A percentile compares a stretch with the other conserved stretches of the same genome.
Evolutionary conservation across 2,113 vertebrate species (phyloP).

Genomic region (Bagarius yarrelli): DNA sequence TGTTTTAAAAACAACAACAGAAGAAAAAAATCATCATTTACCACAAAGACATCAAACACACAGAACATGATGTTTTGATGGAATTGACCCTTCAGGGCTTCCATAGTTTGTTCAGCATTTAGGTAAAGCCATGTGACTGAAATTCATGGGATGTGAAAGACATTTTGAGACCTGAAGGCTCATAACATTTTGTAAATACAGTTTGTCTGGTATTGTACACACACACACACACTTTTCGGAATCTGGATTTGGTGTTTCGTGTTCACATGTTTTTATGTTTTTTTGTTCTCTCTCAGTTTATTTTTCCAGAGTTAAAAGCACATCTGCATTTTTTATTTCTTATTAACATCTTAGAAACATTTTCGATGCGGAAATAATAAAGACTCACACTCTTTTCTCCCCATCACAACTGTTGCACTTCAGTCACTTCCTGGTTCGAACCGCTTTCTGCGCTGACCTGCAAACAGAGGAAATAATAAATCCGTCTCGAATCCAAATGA

Average conservation of each 20-base stretch:
- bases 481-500: background rate
- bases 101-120: conserved; percentile 24
- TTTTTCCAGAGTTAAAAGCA: conserved; percentile 42
- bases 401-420: no score
- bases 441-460: background rate
- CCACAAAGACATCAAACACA: conserved; percentile 10
- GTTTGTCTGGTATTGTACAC: background rate
- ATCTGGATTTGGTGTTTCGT: conserved; percentile 2
- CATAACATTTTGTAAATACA: background rate
- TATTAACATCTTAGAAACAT: background rate
- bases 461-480: background rate
- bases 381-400: conserved; percentile 8
- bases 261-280: conserved; percentile 1
- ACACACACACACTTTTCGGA: background rate
- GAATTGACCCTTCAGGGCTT: conserved; percentile 33
- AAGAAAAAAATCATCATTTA: no score
- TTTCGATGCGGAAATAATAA: conserved; percentile 1
- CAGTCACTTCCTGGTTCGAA: background rate
- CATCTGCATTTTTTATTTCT: conserved; percentile 33
- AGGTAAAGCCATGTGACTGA: conserved; percentile 26
- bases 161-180: conserved; percentile 20
- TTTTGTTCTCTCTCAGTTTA: conserved; percentile 32
- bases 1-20: background rate
- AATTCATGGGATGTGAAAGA: conserved; percentile 33
- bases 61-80: conserved; percentile 27